Evolutionary conservation across 53 echinoderm and acorn worm species (phyloP).

Genomic region (Actinopyga echinites): DNA sequence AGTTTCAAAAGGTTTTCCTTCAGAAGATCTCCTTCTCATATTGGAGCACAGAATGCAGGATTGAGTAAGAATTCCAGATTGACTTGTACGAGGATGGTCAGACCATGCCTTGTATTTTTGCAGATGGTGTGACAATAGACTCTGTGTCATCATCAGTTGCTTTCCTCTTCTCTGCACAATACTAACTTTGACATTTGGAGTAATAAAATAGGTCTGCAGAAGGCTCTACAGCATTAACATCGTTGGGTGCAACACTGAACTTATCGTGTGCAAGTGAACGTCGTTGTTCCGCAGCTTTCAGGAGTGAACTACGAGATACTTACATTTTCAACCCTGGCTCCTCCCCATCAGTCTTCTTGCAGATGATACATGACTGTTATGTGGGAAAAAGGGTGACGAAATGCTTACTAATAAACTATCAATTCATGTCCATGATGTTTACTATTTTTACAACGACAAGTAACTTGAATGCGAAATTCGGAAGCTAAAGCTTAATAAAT

Average conservation of each 20-base stretch:
- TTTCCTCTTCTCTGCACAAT: slow-evolving; percentile 44
- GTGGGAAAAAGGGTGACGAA: neutral
- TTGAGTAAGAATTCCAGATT: slow-evolving; percentile 6
- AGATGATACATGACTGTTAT: slow-evolving; percentile 26
- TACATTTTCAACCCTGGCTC: slow-evolving; percentile 38
- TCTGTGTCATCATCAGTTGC: slow-evolving; percentile 5
- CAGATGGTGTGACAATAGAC: neutral
- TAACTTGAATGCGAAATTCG: no score
- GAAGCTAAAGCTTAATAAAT: no score
- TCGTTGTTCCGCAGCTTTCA: slow-evolving; percentile 24
- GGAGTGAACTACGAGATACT: slow-evolving; percentile 30
- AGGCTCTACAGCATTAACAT: slow-evolving; percentile 13
- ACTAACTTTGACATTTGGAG: slow-evolving; percentile 9
- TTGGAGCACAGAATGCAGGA: slow-evolving; percentile 28
- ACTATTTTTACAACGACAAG: neutral
- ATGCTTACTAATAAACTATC: no score
- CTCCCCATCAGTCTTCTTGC: slow-evolving; percentile 41
- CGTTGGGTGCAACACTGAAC: slow-evolving; percentile 26
- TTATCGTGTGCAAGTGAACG: slow-evolving; percentile 22
- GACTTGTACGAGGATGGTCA: slow-evolving; percentile 31
- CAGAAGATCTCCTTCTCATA: slow-evolving; percentile 29
- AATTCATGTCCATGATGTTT: neutral
- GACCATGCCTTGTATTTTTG: slow-evolving; percentile 30
- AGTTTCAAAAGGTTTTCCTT: slow-evolving; percentile 28
- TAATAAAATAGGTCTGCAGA: slow-evolving; percentile 53